Evolutionary conservation across 1,140 invertebrate species (phyloP).

Genomic region (Idris sp.): DNA sequence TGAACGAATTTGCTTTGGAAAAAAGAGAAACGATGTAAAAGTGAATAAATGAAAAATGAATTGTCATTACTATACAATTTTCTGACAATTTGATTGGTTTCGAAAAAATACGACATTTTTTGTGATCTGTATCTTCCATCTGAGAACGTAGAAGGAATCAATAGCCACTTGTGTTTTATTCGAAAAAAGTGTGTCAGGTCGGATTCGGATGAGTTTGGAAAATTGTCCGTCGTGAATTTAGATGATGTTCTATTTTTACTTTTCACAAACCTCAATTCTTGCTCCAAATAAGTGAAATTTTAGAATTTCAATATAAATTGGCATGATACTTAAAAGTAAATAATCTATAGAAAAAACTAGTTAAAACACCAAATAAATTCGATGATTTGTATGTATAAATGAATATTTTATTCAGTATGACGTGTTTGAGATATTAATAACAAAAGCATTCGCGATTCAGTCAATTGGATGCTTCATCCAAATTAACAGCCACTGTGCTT

Average conservation of each 20-base stretch:
- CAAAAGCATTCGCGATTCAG: slow-evolving; percentile 16
- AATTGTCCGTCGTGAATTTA: slow-evolving; percentile 7
- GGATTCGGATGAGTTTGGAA: slow-evolving; percentile 12
- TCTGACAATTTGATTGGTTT: slow-evolving; percentile 17
- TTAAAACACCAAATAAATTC: too few relatives aligned
- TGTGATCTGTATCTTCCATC: slow-evolving; percentile 1
- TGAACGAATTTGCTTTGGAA: neutral
- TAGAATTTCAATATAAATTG: too few relatives aligned
- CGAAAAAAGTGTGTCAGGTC: slow-evolving; percentile 57
- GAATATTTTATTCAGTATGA: too few relatives aligned
- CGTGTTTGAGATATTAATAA: too few relatives aligned
- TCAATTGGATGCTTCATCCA: slow-evolving; percentile 39
- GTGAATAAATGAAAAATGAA: slow-evolving; percentile 9
- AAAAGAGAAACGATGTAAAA: neutral
- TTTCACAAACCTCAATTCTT: neutral
- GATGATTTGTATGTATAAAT: too few relatives aligned
- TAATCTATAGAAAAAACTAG: too few relatives aligned
- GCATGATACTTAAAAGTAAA: too few relatives aligned
- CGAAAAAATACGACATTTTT: slow-evolving; percentile 5
- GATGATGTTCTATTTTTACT: slow-evolving; percentile 10
- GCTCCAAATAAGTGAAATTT: too few relatives aligned
- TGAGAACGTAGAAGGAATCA: slow-evolving; percentile 22
- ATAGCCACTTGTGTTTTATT: slow-evolving; percentile 42
- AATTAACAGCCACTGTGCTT: slow-evolving; percentile 25
- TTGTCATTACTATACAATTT: slow-evolving; percentile 25